These are phyloP conservation scores for Temnothorax curvispinosus DNA, from an alignment of 1,140 invertebrate species.

Conservation along the genomic window DNA sequence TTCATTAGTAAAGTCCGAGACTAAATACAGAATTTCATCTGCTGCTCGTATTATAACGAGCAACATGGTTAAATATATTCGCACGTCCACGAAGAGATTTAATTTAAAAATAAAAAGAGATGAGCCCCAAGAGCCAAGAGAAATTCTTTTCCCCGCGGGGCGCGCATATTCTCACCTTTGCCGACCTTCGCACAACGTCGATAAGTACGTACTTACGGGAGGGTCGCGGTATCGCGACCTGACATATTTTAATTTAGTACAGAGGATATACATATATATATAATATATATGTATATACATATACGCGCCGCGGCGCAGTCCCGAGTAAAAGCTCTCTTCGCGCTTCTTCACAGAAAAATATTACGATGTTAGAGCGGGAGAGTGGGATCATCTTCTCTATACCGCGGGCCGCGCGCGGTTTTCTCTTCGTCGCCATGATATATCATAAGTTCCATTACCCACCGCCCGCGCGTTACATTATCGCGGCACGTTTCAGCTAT, in stretches of 20 bases:
- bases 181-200: not conserved
- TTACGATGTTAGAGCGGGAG: constrained; percentile 55
- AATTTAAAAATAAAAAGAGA: constrained; percentile 22
- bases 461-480: constrained; percentile 75
- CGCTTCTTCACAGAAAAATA: constrained; percentile 62
- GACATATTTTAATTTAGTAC: constrained; percentile 51
- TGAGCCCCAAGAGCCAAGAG: not conserved
- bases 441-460: constrained; percentile 79
- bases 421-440: constrained; percentile 71
- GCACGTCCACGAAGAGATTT: not conserved
- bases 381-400: constrained; percentile 59
- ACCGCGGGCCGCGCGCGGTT: constrained; percentile 13
- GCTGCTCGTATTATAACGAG: not conserved
- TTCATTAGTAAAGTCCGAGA: not conserved
- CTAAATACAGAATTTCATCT: not conserved
- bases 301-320: not conserved
- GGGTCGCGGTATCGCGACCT: constrained; percentile 1
- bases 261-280: not conserved
- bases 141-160: not conserved
- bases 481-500: constrained; percentile 76
- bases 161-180: constrained; percentile 10
- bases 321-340: constrained; percentile 61
- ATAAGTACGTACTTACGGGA: constrained; percentile 38
- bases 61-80: not conserved
- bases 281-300: not conserved